phyloP scores from a whole-genome alignment of 2,888 invertebrate species.

The Aplocera efformata region DNA sequence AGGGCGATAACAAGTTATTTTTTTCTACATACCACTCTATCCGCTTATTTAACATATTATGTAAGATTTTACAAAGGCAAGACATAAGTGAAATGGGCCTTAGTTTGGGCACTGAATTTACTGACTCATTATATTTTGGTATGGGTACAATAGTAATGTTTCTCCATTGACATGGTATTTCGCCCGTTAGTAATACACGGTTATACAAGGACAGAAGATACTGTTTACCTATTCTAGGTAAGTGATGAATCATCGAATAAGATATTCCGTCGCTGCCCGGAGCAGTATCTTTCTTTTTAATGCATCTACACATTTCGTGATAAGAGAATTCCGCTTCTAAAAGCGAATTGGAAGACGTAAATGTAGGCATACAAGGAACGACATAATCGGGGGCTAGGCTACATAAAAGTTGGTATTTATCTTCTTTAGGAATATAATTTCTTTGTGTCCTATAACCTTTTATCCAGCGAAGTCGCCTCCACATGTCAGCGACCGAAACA shows the following conservation, averaged over 20 bases:
- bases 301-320: not conserved
- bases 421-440: not conserved
- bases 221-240: not conserved
- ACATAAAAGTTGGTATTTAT: not conserved
- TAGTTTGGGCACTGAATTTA: not conserved
- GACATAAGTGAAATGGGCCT: slow-evolving; percentile 2
- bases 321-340: not conserved
- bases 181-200: not conserved
- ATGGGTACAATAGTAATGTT: not conserved
- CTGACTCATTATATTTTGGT: not conserved
- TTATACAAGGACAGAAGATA: not conserved
- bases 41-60: no score
- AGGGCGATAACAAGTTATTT: no score
- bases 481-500: slow-evolving; percentile 1
- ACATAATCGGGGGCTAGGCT: slow-evolving; percentile 1
- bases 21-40: no score
- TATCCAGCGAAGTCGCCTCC: not conserved
- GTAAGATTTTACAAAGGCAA: no score
- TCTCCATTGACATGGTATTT: slow-evolving; percentile 1
- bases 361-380: not conserved
- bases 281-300: slow-evolving; percentile 1
- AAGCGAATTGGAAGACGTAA: not conserved
- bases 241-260: not conserved
- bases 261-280: slow-evolving; percentile 1
- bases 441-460: not conserved